Evolutionary conservation across 2,888 invertebrate genomes (phyloP).

Genomic region (Heteropelma amictum): DNA sequence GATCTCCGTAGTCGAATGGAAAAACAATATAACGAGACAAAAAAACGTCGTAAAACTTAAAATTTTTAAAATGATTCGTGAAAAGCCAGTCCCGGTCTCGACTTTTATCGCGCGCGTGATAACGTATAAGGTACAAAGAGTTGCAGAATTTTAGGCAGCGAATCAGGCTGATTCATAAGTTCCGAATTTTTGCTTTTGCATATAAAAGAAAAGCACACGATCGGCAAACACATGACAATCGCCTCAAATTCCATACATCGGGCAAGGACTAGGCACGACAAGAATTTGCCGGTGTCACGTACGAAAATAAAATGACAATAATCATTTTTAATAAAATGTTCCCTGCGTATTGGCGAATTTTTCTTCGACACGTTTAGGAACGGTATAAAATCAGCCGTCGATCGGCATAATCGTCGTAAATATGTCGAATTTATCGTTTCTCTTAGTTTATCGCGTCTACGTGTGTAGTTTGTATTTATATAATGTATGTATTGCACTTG

Average conservation of each 20-base stretch:
- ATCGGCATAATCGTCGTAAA: slow-evolving; percentile 39
- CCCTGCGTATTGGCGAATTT: slow-evolving; percentile 46
- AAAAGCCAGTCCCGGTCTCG: too few relatives aligned
- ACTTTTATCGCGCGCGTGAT: background rate
- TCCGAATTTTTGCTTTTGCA: too few relatives aligned
- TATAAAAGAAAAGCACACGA: slow-evolving; percentile 14
- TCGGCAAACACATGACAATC: slow-evolving; percentile 15
- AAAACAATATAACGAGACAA: background rate
- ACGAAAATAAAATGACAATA: slow-evolving; percentile 18
- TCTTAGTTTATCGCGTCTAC: slow-evolving; percentile 5
- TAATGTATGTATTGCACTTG: slow-evolving; percentile 47
- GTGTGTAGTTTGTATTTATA: slow-evolving; percentile 14
- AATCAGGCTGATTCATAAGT: slow-evolving; percentile 9
- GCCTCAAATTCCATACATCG: slow-evolving; percentile 12
- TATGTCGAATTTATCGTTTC: slow-evolving; percentile 21
- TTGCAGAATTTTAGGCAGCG: too few relatives aligned
- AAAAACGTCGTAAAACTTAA: too few relatives aligned
- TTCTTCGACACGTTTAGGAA: slow-evolving; percentile 48
- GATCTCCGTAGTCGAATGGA: background rate
- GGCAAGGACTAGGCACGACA: slow-evolving; percentile 53
- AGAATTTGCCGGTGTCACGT: slow-evolving; percentile 13
- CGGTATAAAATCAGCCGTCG: slow-evolving; percentile 38
- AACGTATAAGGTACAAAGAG: too few relatives aligned
- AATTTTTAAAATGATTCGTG: too few relatives aligned
- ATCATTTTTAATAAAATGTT: slow-evolving; percentile 42